Base-by-base conservation (phyloP, 2,888 invertebrate genomes). In the Pseudeuparius sepicola region DNA sequence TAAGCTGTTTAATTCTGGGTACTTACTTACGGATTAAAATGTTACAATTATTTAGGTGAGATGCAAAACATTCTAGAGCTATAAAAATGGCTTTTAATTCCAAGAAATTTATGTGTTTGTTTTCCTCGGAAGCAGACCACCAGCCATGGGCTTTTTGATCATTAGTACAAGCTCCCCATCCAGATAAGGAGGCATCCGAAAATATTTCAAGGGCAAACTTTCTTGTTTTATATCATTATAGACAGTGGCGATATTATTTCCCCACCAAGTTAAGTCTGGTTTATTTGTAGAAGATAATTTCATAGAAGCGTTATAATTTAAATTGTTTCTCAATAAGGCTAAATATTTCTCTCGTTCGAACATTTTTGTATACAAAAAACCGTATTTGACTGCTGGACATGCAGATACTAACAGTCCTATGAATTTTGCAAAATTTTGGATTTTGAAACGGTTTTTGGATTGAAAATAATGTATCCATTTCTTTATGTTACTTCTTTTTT, bases 311-410 rank as follows among this genome's bases (percentile, higher is more conserved):
- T n/a, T n/a, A n/a, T n/a, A n/a, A n/a, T n/a, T n/a, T n/a, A n/a
- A n/a, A n/a, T n/a, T n/a, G n/a, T n/a, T n/a, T n/a, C n/a, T n/a
- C n/a, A n/a, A n/a, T n/a, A n/a, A n/a, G n/a, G n/a, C n/a, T n/a
- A n/a, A n/a, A n/a, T n/a, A n/a, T n/a, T n/a, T n/a, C n/a, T n/a
- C n/a, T n/a, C n/a, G n/a, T n/a, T n/a, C n/a, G n/a, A n/a, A n/a
- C n/a, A n/a, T n/a, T n/a, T n/a, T n/a, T n/a, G n/a, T n/a, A n/a
- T n/a, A n/a, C n/a, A n/a, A n/a, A n/a, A n/a, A n/a, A n/a, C n/a
- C n/a, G n/a, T n/a, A n/a, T n/a, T 50, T 44, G 4, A 52, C 41
- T 2, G 49, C 53, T 12, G 52, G 53, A 24, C 53, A 54, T 24
- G 44, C 44, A 1, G 53, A 41, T 3, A 42, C 38, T 23, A 55